Percentiles rank a stretch among this genome's conserved stretches.
These are phyloP conservation scores for Ascaphus truei DNA, from an alignment of 2,113 vertebrate species.

Conservation along the genomic window DNA sequence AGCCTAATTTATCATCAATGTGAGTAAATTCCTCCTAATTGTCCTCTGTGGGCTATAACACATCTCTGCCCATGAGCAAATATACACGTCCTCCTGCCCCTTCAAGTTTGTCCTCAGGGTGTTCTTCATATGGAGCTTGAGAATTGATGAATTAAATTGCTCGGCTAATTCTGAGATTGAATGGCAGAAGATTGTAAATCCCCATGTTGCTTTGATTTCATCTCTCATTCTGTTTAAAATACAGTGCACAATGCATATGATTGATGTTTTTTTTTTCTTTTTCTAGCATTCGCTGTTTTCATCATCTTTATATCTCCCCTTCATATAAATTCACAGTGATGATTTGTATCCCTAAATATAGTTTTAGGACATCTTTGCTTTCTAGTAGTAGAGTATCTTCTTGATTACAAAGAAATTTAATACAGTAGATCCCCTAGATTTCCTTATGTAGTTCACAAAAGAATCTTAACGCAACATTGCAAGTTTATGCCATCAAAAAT, in stretches of 20 bases:
- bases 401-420: too few species aligned
- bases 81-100: neutral
- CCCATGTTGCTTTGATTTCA: neutral
- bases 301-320: too few species aligned
- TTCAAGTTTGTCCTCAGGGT: constrained; percentile 17
- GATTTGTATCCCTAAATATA: too few species aligned
- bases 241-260: neutral
- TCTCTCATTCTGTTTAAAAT: neutral
- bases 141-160: neutral
- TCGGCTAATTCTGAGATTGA: neutral
- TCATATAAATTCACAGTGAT: too few species aligned
- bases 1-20: constrained; percentile 14
- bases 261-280: neutral
- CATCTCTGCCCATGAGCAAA: constrained; percentile 10
- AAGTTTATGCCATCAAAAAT: too few species aligned
- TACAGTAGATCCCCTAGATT: too few species aligned
- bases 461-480: too few species aligned
- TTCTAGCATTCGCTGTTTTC: neutral
- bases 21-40: neutral
- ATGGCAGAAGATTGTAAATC: neutral
- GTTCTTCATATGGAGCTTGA: neutral
- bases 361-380: too few species aligned
- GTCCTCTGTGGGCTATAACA: neutral
- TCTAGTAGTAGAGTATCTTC: too few species aligned
- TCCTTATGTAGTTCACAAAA: too few species aligned